Base-by-base conservation (phyloP, 2,113 vertebrate genomes). In the Penelope pileata region DNA sequence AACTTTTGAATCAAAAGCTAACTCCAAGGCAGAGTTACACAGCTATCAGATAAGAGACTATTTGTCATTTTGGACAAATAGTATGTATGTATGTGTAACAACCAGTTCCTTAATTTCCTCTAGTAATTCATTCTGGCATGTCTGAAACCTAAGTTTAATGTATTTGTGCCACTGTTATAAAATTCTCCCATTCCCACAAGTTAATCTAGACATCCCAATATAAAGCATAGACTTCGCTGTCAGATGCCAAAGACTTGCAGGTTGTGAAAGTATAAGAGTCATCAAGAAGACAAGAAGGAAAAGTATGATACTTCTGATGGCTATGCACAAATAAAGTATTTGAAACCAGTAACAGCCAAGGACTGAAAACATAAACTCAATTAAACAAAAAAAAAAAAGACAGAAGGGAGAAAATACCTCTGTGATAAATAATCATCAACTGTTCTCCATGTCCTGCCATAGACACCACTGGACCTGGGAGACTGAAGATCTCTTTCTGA, bases 401-500 rank as follows among this genome's bases (percentile, higher is more conserved):
- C 17, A 69, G 30, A 70, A 79, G 22, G 24, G 26, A 79, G 38
- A 60, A 72, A 86, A 75, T 91, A 99, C 99, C 99, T 98, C 98
- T 98, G 84, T 99, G 99, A 96, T 99, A 99, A 84, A 98, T 93
- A 34, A 99, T 21, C 36, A 99, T 85, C 64, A 99, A 96, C 97
- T 99, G 99, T 58, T 99, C 99, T 84, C 99, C 99, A 2, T 99
- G 98, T 45, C 97, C 99, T 2, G 98, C 97, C 99, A 99, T 97
- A 36, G 99, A 98, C 48, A 99, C 99, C 69, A 99, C 98, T 2
- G 98, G 98, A 12, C 99, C 99, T 5, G 98, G 98, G 53, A 99
- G 98, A 82, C 99, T 99, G 97, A 99, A 98, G 59, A 99, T 75
- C 87, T 99, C 99, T 69, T 93, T 99, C 96, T 99, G 99, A 70